Conservation (phyloP, 2,888 invertebrate genomes). For the Microdon myrmicae region DNA sequence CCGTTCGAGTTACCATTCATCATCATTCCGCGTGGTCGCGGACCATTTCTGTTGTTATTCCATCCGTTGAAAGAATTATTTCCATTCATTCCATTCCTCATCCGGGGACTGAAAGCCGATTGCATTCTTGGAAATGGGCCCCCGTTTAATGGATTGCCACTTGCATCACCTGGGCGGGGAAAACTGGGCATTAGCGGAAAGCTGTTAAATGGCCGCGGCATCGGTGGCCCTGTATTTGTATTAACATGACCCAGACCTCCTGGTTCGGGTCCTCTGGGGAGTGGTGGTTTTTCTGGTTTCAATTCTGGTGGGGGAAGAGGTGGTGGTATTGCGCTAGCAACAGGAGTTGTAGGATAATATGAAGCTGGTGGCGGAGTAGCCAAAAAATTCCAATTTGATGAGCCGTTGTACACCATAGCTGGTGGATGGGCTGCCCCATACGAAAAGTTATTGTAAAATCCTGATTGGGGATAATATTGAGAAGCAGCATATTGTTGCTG, state of each 20-base stretch:
- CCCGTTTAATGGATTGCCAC: background rate
- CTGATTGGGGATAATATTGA: background rate
- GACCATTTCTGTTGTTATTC: background rate
- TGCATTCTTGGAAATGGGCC: background rate
- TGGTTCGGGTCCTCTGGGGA: constrained; percentile 36
- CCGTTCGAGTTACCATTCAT: too few relatives aligned
- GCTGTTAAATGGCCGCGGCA: too few relatives aligned
- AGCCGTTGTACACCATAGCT: constrained; percentile 19
- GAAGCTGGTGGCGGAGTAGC: constrained; percentile 22
- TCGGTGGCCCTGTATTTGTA: too few relatives aligned
- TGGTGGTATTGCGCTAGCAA: constrained; percentile 14
- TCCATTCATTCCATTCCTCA: constrained; percentile 9
- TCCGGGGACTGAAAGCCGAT: background rate
- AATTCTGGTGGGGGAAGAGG: constrained; percentile 41
- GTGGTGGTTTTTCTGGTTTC: constrained; percentile 26
- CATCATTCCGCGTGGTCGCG: too few relatives aligned
- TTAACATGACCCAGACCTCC: background rate
- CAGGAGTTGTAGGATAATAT: constrained; percentile 5
- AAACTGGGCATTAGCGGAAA: too few relatives aligned
- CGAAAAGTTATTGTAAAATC: constrained; percentile 20
- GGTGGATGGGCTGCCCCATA: constrained; percentile 31
- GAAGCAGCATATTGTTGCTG: constrained; percentile 5
- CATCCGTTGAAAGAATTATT: background rate
- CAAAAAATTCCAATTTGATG: constrained; percentile 32
- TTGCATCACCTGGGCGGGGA: background rate